Evolutionary conservation across 2,888 invertebrate genomes (phyloP).

Genomic region (Cartodere bifasciata): DNA sequence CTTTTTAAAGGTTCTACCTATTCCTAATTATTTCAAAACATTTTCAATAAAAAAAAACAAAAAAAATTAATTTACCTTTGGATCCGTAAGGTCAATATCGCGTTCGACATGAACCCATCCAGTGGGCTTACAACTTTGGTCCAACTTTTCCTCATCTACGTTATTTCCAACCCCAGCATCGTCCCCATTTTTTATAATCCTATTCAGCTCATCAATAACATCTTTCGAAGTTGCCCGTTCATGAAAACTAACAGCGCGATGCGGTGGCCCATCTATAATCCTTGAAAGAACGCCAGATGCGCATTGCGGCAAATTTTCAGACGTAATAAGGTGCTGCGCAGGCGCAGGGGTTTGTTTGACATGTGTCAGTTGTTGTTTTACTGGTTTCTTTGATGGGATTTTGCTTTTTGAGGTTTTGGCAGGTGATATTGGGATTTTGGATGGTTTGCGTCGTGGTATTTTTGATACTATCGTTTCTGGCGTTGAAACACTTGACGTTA

Average conservation of each 20-base stretch:
- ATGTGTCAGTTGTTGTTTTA: slow-evolving; percentile 26
- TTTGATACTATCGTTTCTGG: slow-evolving; percentile 56
- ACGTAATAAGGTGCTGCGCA: slow-evolving; percentile 29
- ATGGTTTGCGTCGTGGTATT: slow-evolving; percentile 36
- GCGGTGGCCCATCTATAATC: slow-evolving; percentile 38
- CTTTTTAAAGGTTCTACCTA: too few relatives aligned
- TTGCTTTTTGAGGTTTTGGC: slow-evolving; percentile 27
- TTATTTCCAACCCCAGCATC: slow-evolving; percentile 24
- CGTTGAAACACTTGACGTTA: slow-evolving; percentile 54
- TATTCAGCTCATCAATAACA: slow-evolving; percentile 62
- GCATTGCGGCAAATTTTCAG: slow-evolving; percentile 30
- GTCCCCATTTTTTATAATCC: slow-evolving; percentile 46
- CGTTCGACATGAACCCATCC: slow-evolving; percentile 71
- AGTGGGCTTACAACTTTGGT: slow-evolving; percentile 55
- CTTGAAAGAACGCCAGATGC: slow-evolving; percentile 30
- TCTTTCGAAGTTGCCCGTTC: slow-evolving; percentile 64
- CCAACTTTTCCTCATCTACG: slow-evolving; percentile 33
- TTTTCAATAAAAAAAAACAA: slow-evolving; percentile 1
- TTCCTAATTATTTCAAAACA: slow-evolving; percentile 37
- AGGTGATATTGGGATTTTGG: slow-evolving; percentile 29
- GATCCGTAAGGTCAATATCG: slow-evolving; percentile 65
- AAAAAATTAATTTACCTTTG: slow-evolving; percentile 44
- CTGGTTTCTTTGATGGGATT: slow-evolving; percentile 40
- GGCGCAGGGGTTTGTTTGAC: slow-evolving; percentile 19
- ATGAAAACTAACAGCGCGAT: slow-evolving; percentile 54